Percentiles rank a stretch among this genome's conserved stretches.
Evolutionary conservation across 2,888 invertebrate genomes (phyloP).

Genomic region (Balanococcus diminutus): DNA sequence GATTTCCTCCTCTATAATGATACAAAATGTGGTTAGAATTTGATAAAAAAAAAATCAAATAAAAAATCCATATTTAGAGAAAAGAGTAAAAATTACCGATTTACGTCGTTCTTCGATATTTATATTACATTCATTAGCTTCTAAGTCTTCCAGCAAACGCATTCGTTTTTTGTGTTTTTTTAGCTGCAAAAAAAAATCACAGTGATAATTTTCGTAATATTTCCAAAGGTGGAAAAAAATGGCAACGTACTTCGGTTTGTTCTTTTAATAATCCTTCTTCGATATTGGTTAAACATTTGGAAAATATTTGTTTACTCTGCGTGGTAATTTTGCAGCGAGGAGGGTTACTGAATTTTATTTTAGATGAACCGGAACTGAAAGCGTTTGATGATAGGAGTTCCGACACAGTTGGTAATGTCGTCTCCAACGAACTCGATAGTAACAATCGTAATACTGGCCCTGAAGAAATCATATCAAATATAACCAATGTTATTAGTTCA

Average conservation of each 20-base stretch:
- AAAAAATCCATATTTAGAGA: background rate
- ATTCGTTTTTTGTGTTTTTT: constrained; percentile 32
- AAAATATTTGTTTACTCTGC: background rate
- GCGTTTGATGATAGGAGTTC: background rate
- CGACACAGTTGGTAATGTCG: constrained; percentile 42
- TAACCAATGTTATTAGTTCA: no score
- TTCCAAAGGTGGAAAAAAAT: background rate
- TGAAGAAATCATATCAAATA: background rate
- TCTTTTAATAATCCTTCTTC: constrained; percentile 41
- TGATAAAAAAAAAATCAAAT: background rate
- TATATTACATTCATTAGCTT: constrained; percentile 36
- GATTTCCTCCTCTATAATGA: constrained; percentile 38
- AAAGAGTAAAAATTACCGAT: constrained; percentile 34
- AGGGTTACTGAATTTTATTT: background rate
- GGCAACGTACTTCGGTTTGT: constrained; percentile 42
- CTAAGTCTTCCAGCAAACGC: constrained; percentile 32
- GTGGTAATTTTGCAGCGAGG: constrained; percentile 41
- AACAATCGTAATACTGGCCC: constrained; percentile 47
- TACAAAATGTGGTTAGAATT: background rate
- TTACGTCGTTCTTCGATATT: constrained; percentile 34
- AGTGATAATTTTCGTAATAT: background rate
- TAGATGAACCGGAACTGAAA: constrained; percentile 33
- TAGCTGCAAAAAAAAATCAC: background rate
- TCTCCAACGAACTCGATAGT: constrained; percentile 35
- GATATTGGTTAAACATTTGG: background rate